Percentiles rank a stretch among this genome's conserved stretches.
phyloP scores from a whole-genome alignment of 2,888 invertebrate species.

The Sicus ferrugineus region DNA sequence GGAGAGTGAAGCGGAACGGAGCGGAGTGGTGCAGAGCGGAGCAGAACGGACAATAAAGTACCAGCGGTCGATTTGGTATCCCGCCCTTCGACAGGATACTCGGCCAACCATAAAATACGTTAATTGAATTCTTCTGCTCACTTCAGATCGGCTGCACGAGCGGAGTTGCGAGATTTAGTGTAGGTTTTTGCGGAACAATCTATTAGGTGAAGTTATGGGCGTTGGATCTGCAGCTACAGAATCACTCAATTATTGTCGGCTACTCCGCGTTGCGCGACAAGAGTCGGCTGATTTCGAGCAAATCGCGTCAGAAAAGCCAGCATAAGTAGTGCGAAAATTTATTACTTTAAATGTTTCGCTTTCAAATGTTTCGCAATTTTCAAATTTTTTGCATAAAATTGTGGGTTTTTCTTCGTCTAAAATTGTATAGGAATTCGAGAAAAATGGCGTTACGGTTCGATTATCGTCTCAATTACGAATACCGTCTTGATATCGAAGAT shows the following conservation, averaged over 20 bases:
- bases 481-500: too few relatives aligned
- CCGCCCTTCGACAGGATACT: neutral
- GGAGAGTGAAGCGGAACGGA: neutral
- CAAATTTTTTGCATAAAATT: too few relatives aligned
- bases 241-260: slow-evolving; percentile 20
- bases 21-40: neutral
- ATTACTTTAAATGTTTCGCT: too few relatives aligned
- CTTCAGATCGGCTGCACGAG: slow-evolving; percentile 7
- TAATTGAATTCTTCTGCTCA: slow-evolving; percentile 32
- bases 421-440: too few relatives aligned
- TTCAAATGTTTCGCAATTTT: too few relatives aligned
- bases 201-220: slow-evolving; percentile 6
- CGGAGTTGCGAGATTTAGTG: slow-evolving; percentile 10
- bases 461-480: too few relatives aligned
- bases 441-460: too few relatives aligned
- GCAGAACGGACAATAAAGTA: neutral
- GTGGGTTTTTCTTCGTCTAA: too few relatives aligned
- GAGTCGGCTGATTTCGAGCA: too few relatives aligned
- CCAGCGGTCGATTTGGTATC: neutral
- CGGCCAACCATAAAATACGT: slow-evolving; percentile 26
- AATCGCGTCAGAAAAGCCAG: too few relatives aligned
- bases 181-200: neutral
- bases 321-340: too few relatives aligned
- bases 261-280: too few relatives aligned
- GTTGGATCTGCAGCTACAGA: neutral